Base-by-base conservation (phyloP, 1,140 invertebrate species). In the Procambarus clarkii region DNA sequence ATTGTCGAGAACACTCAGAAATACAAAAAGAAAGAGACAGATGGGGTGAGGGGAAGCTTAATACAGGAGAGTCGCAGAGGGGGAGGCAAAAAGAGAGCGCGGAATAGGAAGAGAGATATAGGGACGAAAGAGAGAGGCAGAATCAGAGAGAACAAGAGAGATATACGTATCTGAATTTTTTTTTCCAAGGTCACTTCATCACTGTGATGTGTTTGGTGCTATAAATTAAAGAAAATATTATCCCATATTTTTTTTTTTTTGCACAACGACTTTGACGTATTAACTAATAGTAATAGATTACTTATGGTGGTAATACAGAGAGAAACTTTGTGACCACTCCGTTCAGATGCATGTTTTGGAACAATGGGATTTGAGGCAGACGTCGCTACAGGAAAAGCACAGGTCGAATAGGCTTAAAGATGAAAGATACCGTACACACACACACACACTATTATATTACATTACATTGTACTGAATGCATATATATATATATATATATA, bases 401-500 rank as follows among this genome's bases (percentile, higher is more conserved):
- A 34, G 34, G 34, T 34, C 34, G 34, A 34, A 34, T 34, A 34
- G 34, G 34, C 34, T 34, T 34, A 34, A 34, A 34, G 34, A 34
- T 34, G 34, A 34, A 34, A 34, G 34, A 34, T 34, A 34, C 34
- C 34, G 34, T 34, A 1, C 34, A 34, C 34, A 34, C 34, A 34
- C 34, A 34, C 34, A 34, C 34, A 34, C 34, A 34, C 34, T 34
- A 34, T 34, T 34, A 34, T 34, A 34, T 34, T 34, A 34, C 34
- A 34, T 34, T 34, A 34, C 34, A 34, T 34, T 34, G 34, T 34
- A 34, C 34, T 76, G 5, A 21, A 76, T 76, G 24, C 11, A 76
- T 76, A 76, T 76, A 76, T 76, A 76, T 76, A 76, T 76, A 76
- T 76, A 76, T 34, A 34, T 34, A 76, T 76, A 76, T 76, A 15